Percentiles rank a stretch among this genome's conserved stretches.
Conservation (phyloP, 1,140 invertebrate genomes). For the Euwallacea fornicatus region DNA sequence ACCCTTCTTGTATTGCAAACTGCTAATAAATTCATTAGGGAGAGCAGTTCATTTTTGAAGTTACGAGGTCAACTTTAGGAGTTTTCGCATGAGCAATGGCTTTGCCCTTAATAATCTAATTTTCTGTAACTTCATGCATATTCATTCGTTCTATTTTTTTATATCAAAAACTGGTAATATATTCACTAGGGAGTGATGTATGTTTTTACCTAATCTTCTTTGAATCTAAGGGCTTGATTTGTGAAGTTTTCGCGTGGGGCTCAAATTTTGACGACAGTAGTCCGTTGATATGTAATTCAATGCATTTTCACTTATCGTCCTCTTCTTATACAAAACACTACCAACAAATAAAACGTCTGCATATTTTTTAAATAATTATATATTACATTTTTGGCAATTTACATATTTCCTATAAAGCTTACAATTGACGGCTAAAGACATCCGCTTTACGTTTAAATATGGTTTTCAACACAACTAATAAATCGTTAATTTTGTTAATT, state of each 20-base stretch:
- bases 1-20: too few species aligned
- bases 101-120: too few species aligned
- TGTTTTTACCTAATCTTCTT: neutral
- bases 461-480: neutral
- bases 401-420: constrained; percentile 34
- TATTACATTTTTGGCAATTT: constrained; percentile 31
- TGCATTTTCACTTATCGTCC: neutral
- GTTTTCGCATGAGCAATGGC: neutral
- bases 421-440: constrained; percentile 29
- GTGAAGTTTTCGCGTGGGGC: neutral
- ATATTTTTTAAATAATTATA: constrained; percentile 29
- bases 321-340: neutral
- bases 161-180: neutral
- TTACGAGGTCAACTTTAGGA: neutral
- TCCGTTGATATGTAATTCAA: neutral
- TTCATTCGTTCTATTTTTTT: too few species aligned
- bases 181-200: neutral
- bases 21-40: neutral
- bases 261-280: neutral
- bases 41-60: neutral
- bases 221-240: neutral
- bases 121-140: too few species aligned
- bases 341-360: constrained; percentile 5
- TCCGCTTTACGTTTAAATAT: neutral
- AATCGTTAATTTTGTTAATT: too few species aligned